A percentile compares a stretch with the other conserved stretches of the same genome.
These are phyloP conservation scores for Leptinotarsa undecemlineata DNA, from an alignment of 1,140 invertebrate genomes.

Conservation along the genomic window DNA sequence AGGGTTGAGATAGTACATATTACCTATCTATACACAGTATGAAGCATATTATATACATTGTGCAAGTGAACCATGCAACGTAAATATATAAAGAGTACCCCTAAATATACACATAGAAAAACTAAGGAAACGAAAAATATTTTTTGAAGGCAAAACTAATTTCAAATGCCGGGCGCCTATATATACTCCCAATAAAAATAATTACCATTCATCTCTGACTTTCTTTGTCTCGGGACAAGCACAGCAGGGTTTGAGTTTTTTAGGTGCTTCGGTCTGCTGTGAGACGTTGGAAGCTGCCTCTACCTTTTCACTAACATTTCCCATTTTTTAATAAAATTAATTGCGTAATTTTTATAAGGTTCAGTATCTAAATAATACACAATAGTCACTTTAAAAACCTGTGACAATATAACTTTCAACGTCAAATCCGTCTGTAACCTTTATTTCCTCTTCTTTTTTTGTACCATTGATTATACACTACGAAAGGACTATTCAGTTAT, in stretches of 20 bases:
- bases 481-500: no score
- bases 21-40: no score
- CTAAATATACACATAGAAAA: no score
- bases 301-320: slow-evolving; percentile 47
- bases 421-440: background rate
- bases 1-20: no score
- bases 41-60: no score
- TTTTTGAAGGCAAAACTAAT: no score
- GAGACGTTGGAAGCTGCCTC: slow-evolving; percentile 50
- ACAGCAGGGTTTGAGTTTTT: slow-evolving; percentile 92
- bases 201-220: slow-evolving; percentile 88
- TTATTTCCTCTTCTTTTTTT: no score
- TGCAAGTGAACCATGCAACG: no score
- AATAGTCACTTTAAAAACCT: background rate
- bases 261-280: slow-evolving; percentile 54
- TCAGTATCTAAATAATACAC: background rate
- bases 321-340: slow-evolving; percentile 29
- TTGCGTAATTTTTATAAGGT: slow-evolving; percentile 7
- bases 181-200: background rate
- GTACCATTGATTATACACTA: no score
- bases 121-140: no score
- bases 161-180: no score
- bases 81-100: no score
- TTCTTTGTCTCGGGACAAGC: slow-evolving; percentile 97
- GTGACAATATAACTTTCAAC: background rate